Percentiles rank a stretch among this genome's conserved stretches.
These are phyloP conservation scores for Rattus rattus DNA, from an alignment of 2,113 vertebrate genomes.

Conservation along the genomic window DNA sequence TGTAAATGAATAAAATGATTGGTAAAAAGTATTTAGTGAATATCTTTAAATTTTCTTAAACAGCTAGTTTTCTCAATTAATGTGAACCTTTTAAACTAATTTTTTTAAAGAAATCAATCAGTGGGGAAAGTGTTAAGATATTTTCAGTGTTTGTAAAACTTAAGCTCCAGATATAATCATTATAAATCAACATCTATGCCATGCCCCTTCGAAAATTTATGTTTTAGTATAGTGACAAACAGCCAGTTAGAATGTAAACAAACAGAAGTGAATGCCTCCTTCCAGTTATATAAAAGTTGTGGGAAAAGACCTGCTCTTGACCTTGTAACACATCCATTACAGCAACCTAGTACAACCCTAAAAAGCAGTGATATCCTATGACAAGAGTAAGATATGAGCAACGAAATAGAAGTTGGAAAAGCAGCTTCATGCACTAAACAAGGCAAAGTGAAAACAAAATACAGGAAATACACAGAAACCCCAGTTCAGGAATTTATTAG, in stretches of 20 bases:
- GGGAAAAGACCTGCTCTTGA: background rate
- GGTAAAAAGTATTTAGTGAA: background rate
- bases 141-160: background rate
- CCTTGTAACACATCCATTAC: background rate
- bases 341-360: background rate
- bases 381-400: background rate
- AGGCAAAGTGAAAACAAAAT: background rate
- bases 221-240: background rate
- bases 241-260: background rate
- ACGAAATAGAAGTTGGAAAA: background rate
- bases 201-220: conserved; percentile 43
- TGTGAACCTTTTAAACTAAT: conserved; percentile 33
- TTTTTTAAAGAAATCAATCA: background rate
- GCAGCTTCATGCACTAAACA: too few species aligned
- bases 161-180: conserved; percentile 40
- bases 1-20: too few species aligned
- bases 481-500: background rate
- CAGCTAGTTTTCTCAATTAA: background rate
- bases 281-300: background rate
- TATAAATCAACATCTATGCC: conserved; percentile 3
- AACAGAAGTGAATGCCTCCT: background rate
- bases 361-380: too few species aligned
- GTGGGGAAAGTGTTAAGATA: background rate
- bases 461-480: background rate
- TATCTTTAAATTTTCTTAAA: conserved; percentile 23